Evolutionary conservation across 1,140 invertebrate genomes (phyloP), one percentile per base, ranked within the genome.

Genomic region (Palaemon carinicauda): DNA sequence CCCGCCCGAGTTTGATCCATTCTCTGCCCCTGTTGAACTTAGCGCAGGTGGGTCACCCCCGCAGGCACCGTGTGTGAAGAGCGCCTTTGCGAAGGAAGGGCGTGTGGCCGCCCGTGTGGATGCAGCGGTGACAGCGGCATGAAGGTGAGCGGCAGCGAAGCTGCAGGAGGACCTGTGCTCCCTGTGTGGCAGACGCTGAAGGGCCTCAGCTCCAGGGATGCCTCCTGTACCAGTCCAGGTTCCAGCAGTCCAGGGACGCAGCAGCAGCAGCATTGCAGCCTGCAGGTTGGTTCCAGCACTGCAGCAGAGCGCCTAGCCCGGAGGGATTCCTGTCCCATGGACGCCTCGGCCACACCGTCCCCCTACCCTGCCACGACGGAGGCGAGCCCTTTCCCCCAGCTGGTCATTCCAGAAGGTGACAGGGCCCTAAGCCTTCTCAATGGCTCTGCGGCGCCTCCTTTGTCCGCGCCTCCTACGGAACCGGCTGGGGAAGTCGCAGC

Each of bases 101-200:
- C 65, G 56, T 86, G 84, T 33, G 84, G 84, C 31, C 84, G 84
- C 19, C 84, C 84, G 78, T 78, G 84, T 86, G 84, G 74, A 86
- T 86, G 84, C 77, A 54, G 84, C 50, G 74, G 84, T 86, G 84
- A 86, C 84, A 51, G 41, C 84, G 77, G 84, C 29, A 80, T 74
- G 75, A 77, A 83, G 73, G 77, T 74, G 65, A 86, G 78, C 60
- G 78, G 84, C 77, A 78, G 78, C 56, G 84, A 80, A 78, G 77
- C 60, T 54, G 77, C 51, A 12, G 84, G 41, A 1, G 41, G 84
- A 29, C 75, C 84, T 31, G 83, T 86, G 56, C 75, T 79, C 41
- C 75, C 75, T 10, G 80, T 82, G 69, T 86, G 84, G 84, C 84
- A 86, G 77, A 86, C 84, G 27, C 84, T 86, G 65, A 86, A 86